Evolutionary conservation across 92 coral and sea anemone species (phyloP), one percentile per base, ranked within the genome.

Genomic region (Bergia puertoricense): DNA sequence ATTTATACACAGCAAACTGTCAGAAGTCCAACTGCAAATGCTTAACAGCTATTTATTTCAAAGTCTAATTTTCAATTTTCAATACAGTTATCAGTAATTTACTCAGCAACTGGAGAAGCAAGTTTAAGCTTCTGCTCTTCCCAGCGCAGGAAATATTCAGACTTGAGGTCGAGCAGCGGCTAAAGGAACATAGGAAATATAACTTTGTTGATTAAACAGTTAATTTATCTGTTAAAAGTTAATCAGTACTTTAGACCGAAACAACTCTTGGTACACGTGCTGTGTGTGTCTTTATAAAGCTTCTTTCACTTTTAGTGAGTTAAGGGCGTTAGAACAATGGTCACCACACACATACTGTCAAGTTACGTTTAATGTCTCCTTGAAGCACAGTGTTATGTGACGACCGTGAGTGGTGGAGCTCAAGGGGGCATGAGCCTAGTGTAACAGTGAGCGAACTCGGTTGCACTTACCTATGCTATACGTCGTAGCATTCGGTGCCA

Each of bases 401-500:
- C 20, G 76, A 42, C 40, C 75, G 76, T 30, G 72, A 81, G 85
- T 48, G 65, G 23, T 65, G 46, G 59, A 16, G 83, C 77, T 37
- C 45, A 16, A 14, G 65, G 40, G 46, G 66, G 16, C 86, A 68
- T 56, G 65, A 44, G n/a, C 5, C 37, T 71, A 69, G 5, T 13
- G 42, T 71, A 68, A 72, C 43, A 76, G 14, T 42, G 51, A 76
- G 30, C 46, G 80, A 42, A 23, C 76, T 93, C 30, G 30, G 30
- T 30, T 86, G 79, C 91, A 88, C 85, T 69, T 88, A 76, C 86
- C 85, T 80, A 85, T 86, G 95, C 89, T 91, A 95, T 89, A 95
- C 98, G 95, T 95, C 98, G 96, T 91, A 94, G 93, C 96, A 95
- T 82, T 95, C 98, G 89, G 98, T 94, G 85, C 98, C 98, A 91